Evolutionary conservation across 2,797 vertebrate species (phyloP).

Genomic region (Naso thynnoides): DNA sequence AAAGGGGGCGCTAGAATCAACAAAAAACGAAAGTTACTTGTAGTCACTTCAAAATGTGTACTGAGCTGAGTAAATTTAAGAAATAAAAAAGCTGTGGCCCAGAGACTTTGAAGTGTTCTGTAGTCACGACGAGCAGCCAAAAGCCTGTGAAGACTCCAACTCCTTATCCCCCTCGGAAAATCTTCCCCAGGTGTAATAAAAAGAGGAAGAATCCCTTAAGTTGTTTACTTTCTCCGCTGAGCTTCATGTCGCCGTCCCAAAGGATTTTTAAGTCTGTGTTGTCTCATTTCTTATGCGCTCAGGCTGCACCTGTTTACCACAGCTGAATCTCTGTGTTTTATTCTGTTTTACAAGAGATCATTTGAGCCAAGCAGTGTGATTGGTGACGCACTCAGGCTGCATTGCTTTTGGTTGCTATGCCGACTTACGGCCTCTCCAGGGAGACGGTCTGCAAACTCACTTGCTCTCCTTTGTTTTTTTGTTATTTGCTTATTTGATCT

Average conservation of each 20-base stretch:
- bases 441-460: constrained; percentile 14
- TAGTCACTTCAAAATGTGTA: too few species aligned
- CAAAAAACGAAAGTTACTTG: too few species aligned
- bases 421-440: constrained; percentile 46
- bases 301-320: constrained; percentile 36
- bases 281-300: constrained; percentile 36
- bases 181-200: constrained; percentile 42
- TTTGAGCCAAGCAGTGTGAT: constrained; percentile 16
- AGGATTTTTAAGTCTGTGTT: constrained; percentile 27
- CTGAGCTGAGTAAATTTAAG: constrained; percentile 4
- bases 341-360: constrained; percentile 22
- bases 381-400: constrained; percentile 23
- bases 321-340: constrained; percentile 35
- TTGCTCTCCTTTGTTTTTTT: constrained; percentile 8
- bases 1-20: too few species aligned
- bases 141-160: constrained; percentile 32
- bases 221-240: constrained; percentile 49
- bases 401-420: constrained; percentile 51
- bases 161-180: constrained; percentile 36
- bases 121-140: constrained; percentile 28
- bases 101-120: constrained; percentile 30
- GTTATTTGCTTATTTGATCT: not conserved
- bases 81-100: constrained; percentile 25
- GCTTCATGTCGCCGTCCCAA: constrained; percentile 29
- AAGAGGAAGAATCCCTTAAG: constrained; percentile 15